A percentile compares a stretch with the other conserved stretches of the same genome.
These are phyloP conservation scores for Drosophila subobscura DNA, from an alignment of 1,140 invertebrate genomes.

Conservation along the genomic window DNA sequence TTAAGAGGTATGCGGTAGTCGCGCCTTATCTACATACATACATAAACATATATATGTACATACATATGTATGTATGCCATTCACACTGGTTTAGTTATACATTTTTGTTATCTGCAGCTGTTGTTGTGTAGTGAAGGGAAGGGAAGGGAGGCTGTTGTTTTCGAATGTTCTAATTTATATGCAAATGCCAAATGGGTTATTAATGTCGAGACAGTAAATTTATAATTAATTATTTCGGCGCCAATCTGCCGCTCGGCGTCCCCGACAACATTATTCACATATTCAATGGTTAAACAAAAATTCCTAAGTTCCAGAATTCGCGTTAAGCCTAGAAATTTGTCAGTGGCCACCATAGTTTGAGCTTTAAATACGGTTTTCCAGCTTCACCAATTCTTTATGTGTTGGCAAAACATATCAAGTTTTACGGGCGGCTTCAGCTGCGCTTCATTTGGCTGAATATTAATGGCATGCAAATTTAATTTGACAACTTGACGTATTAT, in stretches of 20 bases:
- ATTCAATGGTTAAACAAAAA: conserved; percentile 31
- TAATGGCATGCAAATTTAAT: conserved; percentile 61
- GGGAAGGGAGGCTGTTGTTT: conserved; percentile 26
- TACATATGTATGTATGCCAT: neutral
- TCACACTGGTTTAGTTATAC: conserved; percentile 18
- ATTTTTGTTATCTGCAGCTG: conserved; percentile 26
- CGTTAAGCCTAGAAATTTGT: conserved; percentile 27
- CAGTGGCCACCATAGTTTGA: conserved; percentile 28
- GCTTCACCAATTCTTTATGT: conserved; percentile 48
- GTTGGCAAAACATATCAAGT: conserved; percentile 47
- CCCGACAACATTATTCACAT: conserved; percentile 42
- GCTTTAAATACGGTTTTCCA: conserved; percentile 60
- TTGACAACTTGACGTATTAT: conserved; percentile 63
- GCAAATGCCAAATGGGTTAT: conserved; percentile 70
- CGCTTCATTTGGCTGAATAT: conserved; percentile 53
- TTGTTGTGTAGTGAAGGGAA: conserved; percentile 19
- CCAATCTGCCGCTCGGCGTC: conserved; percentile 43
- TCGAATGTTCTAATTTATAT: conserved; percentile 78
- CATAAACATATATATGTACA: no score
- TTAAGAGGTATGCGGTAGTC: no score
- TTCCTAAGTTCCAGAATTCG: conserved; percentile 46
- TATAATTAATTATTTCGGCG: conserved; percentile 75
- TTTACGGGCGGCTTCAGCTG: conserved; percentile 44
- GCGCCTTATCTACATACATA: no score
- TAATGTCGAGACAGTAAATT: conserved; percentile 54